phyloP scores from a whole-genome alignment of 2,113 vertebrate species.

The Rhynchopsitta pachyrhyncha region DNA sequence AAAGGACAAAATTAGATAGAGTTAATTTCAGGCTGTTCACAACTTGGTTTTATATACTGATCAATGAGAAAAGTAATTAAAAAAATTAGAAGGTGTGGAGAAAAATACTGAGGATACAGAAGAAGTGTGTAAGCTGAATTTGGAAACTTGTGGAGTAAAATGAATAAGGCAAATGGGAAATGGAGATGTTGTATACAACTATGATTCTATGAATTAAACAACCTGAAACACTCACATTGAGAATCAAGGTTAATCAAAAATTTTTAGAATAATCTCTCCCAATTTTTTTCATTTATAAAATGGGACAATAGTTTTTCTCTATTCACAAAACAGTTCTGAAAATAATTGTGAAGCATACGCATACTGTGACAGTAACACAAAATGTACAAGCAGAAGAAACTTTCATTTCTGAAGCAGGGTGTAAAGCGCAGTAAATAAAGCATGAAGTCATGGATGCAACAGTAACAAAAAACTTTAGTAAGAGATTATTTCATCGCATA shows the following conservation, averaged over 20 bases:
- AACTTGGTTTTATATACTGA: neutral
- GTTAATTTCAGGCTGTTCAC: neutral
- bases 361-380: neutral
- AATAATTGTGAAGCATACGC: neutral
- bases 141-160: neutral
- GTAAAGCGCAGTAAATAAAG: neutral
- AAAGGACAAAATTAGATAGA: neutral
- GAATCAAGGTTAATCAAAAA: neutral
- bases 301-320: neutral
- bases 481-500: neutral
- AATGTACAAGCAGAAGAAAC: neutral
- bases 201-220: neutral
- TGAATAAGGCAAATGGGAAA: neutral
- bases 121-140: neutral
- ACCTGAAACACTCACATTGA: neutral
- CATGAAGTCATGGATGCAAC: neutral
- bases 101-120: neutral
- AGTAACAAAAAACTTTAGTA: neutral
- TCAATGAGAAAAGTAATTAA: neutral
- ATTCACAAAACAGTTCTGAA: neutral
- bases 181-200: neutral
- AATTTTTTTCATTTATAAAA: neutral
- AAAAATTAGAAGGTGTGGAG: neutral
- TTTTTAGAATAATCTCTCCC: fast-evolving
- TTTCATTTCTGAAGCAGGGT: neutral